Evolutionary conservation across 2,797 vertebrate genomes (phyloP), one percentile per base, ranked within the genome.

Genomic region (Anguilla anguilla): DNA sequence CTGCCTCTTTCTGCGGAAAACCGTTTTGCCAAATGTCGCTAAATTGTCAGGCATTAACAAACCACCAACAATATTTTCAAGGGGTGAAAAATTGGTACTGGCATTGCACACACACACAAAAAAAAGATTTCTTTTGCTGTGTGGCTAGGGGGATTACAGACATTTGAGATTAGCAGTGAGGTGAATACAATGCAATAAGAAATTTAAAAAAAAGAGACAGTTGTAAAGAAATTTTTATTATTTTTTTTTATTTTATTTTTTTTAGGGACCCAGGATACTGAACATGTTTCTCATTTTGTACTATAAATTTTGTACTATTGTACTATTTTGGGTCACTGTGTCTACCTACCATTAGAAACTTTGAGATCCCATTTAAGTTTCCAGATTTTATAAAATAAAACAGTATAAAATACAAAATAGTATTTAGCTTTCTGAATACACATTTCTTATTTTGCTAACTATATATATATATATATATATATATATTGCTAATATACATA

Each of bases 231-330:
- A n/a, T 53, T 10, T 53, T 53, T 53, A 51, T 51, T n/a, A n/a
- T 53, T 53, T 51, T 51, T 6, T 53, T 53, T n/a, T n/a, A n/a
- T 53, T 7, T 53, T 53, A 10, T 9, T 10, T 11, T 10, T 2
- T 69, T 10, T 25, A 69, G n/a, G 25, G 85, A 72, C n/a, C 7
- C 4, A 86, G 69, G 69, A 86, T 49, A 86, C 13, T 85, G 64
- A 86, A 74, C 85, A 59, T 74, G 85, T 69, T 51, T 86, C 31
- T 72, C 57, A 86, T 86, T 86, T 72, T 86, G 15, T n/a, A 31
- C 25, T 46, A 72, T 86, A 67, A n/a, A 28, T 22, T 72, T 69
- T 72, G 31, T 43, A 43, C 39, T 4, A 43, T 43, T 43, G 39
- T 43, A 43, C 39, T 43, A 3, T 43, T 43, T 43, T 43, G 64